phyloP scores from a whole-genome alignment of 2,113 vertebrate genomes.

The Leptosomus discolor region DNA sequence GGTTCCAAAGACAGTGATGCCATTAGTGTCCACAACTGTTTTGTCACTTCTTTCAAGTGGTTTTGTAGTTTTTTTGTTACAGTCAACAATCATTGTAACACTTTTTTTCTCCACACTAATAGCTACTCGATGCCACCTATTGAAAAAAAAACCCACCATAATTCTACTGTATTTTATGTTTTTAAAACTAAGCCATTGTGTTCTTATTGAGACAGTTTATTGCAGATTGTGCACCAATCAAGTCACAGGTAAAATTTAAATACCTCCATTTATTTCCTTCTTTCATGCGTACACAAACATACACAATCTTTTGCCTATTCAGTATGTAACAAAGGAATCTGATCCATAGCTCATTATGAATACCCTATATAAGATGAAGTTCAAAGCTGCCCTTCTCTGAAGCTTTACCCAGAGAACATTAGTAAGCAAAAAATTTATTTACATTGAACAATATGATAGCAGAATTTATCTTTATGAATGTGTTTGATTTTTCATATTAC shows the following conservation, averaged over 20 bases:
- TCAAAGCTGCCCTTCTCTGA: background rate
- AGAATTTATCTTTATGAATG: background rate
- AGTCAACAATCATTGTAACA: slow-evolving; percentile 95
- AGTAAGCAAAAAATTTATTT: background rate
- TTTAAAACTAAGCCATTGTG: background rate
- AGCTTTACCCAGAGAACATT: background rate
- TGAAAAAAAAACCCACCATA: background rate
- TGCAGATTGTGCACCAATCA: background rate
- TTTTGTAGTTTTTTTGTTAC: slow-evolving; percentile 90
- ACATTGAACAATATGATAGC: rapidly evolving
- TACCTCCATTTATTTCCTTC: background rate
- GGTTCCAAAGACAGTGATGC: slow-evolving; percentile 92
- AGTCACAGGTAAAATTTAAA: background rate
- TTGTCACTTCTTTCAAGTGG: slow-evolving; percentile 86
- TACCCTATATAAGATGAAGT: background rate
- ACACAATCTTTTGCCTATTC: background rate
- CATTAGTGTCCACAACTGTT: slow-evolving; percentile 84
- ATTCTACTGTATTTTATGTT: background rate
- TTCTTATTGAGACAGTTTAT: background rate
- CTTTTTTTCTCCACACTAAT: slow-evolving; percentile 96
- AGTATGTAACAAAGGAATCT: background rate
- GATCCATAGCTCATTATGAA: background rate
- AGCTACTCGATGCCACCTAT: slow-evolving; percentile 95
- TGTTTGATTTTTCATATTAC: background rate
- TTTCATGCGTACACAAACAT: background rate